Evolutionary conservation across 2,888 invertebrate genomes (phyloP).

Genomic region (Lepidonotus clava): DNA sequence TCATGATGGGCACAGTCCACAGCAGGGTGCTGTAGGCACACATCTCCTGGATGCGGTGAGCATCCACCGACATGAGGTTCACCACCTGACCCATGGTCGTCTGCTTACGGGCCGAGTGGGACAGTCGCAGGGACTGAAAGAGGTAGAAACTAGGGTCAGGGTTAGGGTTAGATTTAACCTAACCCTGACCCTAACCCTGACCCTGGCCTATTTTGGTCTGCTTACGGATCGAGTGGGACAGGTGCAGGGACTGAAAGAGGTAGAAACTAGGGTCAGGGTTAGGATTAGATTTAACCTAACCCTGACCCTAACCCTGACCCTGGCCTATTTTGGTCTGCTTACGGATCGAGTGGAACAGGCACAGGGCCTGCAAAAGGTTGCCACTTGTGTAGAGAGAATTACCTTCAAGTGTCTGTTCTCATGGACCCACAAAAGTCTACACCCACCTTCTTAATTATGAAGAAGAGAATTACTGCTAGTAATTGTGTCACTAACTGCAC

Average conservation of each 20-base stretch:
- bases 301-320: no score
- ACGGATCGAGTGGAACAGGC: slow-evolving; percentile 14
- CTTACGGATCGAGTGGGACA: slow-evolving; percentile 11
- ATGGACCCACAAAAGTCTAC: no score
- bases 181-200: no score
- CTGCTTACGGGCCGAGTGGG: not conserved
- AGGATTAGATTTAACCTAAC: no score
- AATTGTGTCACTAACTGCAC: no score
- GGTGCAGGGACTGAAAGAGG: slow-evolving; percentile 41
- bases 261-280: no score
- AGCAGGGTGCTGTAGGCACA: slow-evolving; percentile 50
- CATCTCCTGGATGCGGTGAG: slow-evolving; percentile 55
- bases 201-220: slow-evolving; percentile 49
- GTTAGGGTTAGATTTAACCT: no score
- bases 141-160: no score
- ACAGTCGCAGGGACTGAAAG: slow-evolving; percentile 49
- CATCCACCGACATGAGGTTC: slow-evolving; percentile 56
- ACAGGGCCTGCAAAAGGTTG: slow-evolving; percentile 49
- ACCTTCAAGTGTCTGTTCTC: no score
- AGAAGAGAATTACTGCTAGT: no score
- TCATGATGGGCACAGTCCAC: slow-evolving; percentile 53
- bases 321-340: slow-evolving; percentile 46
- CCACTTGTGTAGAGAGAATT: no score
- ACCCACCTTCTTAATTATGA: no score
- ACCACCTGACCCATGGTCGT: slow-evolving; percentile 52